Base-by-base conservation (phyloP, 2,888 invertebrate species). In the Tetragnatha montana region DNA sequence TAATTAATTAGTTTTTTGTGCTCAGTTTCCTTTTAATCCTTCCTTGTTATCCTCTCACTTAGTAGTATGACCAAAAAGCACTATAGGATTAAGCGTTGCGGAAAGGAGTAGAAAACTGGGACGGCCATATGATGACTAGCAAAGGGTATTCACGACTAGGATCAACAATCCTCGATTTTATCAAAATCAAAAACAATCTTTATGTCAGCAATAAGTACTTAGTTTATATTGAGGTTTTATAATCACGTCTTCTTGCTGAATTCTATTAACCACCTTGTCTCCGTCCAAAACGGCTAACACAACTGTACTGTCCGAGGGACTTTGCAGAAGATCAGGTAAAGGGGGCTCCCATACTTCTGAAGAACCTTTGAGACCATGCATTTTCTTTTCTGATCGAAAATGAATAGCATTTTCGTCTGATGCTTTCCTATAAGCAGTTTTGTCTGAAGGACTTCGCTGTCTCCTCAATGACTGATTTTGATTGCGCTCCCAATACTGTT, bases 201-300 rank as follows among this genome's bases (percentile, higher is more conserved):
- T 70, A 76, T 10, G 47, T 91, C 85, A 91, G 69, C 91, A 91
- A 68, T 91, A 91, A 35, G 91, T 91, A 85, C 90, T 91, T n/a
- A 91, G 90, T 68, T 91, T 91, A 22, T 91, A 88, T 51, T 89
- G 74, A 35, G 91, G 85, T 69, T 87, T 83, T 22, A 81, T 79
- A 19, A 85, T 14, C 17, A 75, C 78, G 69, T 89, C 87, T 22
- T 91, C 91, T 74, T 88, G 89, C 51, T 91, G 91, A 22, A 91
- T 79, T n/a, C 91, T 88, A 69, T 85, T 89, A 0, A 91, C 91
- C 76, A 91, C 91, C 87, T 91, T 89, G 47, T 91, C 91, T 22
- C 91, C 91, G 78, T 91, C 91, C 79, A 91, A 88, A 19, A 91
- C 91, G 35, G 91, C 91, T 84, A 91, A 85, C 21, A 91, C 91